A percentile compares a stretch with the other conserved stretches of the same genome.
These are phyloP conservation scores for Xiphophorus birchmanni DNA, from an alignment of 2,797 vertebrate species.

Conservation along the genomic window DNA sequence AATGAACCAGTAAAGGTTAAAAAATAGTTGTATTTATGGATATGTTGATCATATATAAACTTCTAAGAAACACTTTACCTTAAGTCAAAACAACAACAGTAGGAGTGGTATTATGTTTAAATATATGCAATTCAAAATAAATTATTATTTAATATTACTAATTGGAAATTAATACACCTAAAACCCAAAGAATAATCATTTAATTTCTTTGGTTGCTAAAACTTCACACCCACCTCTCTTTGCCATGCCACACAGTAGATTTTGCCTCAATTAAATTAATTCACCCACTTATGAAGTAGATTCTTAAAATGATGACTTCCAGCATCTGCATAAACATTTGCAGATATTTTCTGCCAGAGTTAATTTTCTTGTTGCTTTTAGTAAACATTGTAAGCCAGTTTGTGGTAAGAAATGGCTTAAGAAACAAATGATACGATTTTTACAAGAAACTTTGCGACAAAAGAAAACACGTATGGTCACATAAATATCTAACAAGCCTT, in stretches of 20 bases:
- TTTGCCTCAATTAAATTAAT: slow-evolving; percentile 61
- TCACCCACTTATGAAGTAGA: slow-evolving; percentile 51
- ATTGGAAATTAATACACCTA: slow-evolving; percentile 51
- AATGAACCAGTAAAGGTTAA: background rate
- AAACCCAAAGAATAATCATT: slow-evolving; percentile 52
- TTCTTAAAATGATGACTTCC: slow-evolving; percentile 34
- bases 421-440: slow-evolving; percentile 18
- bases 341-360: background rate
- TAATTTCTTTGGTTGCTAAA: slow-evolving; percentile 58
- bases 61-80: background rate
- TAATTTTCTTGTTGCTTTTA: slow-evolving; percentile 5
- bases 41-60: background rate
- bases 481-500: slow-evolving; percentile 68
- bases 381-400: background rate
- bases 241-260: slow-evolving; percentile 58
- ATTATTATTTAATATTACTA: slow-evolving; percentile 51
- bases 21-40: background rate
- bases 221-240: slow-evolving; percentile 53
- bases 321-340: slow-evolving; percentile 15
- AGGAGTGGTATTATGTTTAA: background rate
- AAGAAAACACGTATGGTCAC: slow-evolving; percentile 53
- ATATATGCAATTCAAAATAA: slow-evolving; percentile 41
- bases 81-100: slow-evolving; percentile 7
- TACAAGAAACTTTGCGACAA: slow-evolving; percentile 39
- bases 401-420: background rate